Evolutionary conservation across 2,797 vertebrate genomes (phyloP).

Genomic region (Peromyscus aztecus): DNA sequence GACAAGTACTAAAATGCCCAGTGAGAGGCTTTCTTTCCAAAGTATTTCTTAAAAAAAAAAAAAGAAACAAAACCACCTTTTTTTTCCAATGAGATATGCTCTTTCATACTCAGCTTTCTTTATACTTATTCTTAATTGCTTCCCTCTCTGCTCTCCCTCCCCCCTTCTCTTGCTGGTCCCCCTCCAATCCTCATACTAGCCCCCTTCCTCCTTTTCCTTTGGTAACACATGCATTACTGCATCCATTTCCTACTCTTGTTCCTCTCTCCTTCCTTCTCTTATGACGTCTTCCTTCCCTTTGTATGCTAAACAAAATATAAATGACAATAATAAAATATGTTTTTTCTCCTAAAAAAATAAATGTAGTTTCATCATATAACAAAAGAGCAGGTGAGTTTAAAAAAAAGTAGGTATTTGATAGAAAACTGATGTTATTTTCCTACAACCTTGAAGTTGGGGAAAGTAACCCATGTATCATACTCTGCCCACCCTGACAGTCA

Average conservation of each 20-base stretch:
- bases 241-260: background rate
- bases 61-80: background rate
- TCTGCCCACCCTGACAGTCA: fast-evolving
- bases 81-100: background rate
- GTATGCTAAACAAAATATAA: background rate
- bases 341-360: background rate
- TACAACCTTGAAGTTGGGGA: background rate
- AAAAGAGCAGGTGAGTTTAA: background rate
- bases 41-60: background rate
- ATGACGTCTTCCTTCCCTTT: background rate
- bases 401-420: background rate
- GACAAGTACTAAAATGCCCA: background rate
- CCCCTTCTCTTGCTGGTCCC: too few relatives aligned
- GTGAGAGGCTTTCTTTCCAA: background rate
- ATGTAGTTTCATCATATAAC: background rate
- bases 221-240: too few relatives aligned
- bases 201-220: background rate
- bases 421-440: background rate
- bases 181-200: background rate
- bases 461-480: background rate
- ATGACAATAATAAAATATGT: background rate
- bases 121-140: background rate
- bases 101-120: background rate
- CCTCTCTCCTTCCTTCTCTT: background rate
- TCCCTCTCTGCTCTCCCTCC: too few relatives aligned